These are phyloP conservation scores for Pammene aurita DNA, from an alignment of 2,888 invertebrate genomes.

Conservation along the genomic window DNA sequence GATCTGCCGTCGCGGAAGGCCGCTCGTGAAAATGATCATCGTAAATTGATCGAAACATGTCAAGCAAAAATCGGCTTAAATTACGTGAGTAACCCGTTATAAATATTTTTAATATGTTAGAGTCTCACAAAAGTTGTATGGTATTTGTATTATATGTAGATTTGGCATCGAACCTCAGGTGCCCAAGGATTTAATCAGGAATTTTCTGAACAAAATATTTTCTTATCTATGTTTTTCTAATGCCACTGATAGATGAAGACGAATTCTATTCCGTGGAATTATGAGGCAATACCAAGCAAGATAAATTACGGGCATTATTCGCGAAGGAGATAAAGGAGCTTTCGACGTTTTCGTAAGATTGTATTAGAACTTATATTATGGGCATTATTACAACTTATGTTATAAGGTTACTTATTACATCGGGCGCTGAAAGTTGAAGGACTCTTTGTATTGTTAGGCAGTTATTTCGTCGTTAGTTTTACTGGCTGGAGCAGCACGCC, in stretches of 20 bases:
- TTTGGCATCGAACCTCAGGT: constrained; percentile 1
- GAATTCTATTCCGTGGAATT: constrained; percentile 63
- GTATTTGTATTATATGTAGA: not conserved
- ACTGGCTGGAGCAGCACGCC: constrained; percentile 4
- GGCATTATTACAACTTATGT: constrained; percentile 39
- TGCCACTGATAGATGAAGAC: constrained; percentile 66
- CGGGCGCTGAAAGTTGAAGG: constrained; percentile 15
- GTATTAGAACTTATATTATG: constrained; percentile 59
- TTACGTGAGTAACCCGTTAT: no score
- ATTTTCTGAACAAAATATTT: constrained; percentile 45
- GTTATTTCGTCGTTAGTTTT: constrained; percentile 17
- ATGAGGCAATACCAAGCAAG: constrained; percentile 62
- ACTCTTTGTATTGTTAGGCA: constrained; percentile 13
- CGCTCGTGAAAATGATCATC: no score
- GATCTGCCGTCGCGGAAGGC: no score
- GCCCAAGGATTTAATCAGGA: constrained; percentile 39
- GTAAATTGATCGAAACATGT: no score
- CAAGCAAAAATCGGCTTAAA: no score
- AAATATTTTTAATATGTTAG: no score
- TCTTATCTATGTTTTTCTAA: constrained; percentile 54
- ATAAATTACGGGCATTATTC: constrained; percentile 73
- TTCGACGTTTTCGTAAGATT: constrained; percentile 70
- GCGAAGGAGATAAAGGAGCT: constrained; percentile 64
- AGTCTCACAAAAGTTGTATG: no score
- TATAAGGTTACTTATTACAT: constrained; percentile 25